Evolutionary conservation across 2,797 vertebrate genomes (phyloP).

Genomic region (Phataginus tricuspis): DNA sequence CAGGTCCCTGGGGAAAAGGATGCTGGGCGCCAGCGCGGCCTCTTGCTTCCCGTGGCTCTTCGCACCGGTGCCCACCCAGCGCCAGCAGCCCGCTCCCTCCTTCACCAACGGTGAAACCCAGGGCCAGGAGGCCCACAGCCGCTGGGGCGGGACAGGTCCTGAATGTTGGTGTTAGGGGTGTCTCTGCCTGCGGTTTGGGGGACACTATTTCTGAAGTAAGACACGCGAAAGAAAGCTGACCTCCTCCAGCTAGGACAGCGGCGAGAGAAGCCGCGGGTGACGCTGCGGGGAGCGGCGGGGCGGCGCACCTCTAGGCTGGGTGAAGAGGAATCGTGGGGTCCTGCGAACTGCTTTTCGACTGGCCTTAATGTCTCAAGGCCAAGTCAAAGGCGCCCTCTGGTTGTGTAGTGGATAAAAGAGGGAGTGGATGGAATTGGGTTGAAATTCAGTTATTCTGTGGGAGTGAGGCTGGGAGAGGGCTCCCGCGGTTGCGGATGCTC

Average conservation of each 20-base stretch:
- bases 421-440: neutral
- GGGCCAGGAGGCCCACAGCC: neutral
- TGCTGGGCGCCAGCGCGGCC: neutral
- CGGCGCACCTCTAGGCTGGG: neutral
- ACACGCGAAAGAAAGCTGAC: neutral
- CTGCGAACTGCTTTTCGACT: neutral
- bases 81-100: too few species aligned
- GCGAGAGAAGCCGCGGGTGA: neutral
- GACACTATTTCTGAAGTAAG: neutral
- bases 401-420: neutral
- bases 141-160: neutral
- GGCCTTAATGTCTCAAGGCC: neutral
- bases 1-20: neutral
- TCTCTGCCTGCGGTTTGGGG: neutral
- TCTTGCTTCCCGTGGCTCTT: neutral
- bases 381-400: constrained; percentile 50
- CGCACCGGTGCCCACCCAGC: fast-evolving
- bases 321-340: neutral
- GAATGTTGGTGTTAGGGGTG: neutral
- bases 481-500: neutral
- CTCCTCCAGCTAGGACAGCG: neutral
- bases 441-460: constrained; percentile 20
- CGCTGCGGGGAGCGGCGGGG: neutral
- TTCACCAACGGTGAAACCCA: neutral
- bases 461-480: neutral